Evolutionary conservation across 2,888 invertebrate species (phyloP).

Genomic region (Drosophila subsilvestris): DNA sequence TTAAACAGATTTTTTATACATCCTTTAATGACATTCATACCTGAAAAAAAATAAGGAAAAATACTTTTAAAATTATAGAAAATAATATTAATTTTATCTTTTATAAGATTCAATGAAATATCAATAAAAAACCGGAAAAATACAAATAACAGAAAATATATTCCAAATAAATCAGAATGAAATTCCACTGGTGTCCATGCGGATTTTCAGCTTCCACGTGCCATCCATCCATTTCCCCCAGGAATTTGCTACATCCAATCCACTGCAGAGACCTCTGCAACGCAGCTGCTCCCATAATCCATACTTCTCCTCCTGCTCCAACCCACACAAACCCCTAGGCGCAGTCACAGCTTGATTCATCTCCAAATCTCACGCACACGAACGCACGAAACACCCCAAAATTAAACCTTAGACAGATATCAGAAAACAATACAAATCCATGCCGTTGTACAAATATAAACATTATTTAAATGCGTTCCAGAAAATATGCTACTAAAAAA

Average conservation of each 20-base stretch:
- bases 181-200: neutral
- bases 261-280: neutral
- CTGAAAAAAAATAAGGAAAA: too few relatives aligned
- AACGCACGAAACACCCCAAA: slow-evolving; percentile 6
- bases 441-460: slow-evolving; percentile 51
- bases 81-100: too few relatives aligned
- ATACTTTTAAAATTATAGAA: too few relatives aligned
- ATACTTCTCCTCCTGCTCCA: neutral
- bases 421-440: slow-evolving; percentile 60
- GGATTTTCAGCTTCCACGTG: neutral
- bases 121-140: too few relatives aligned
- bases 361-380: slow-evolving; percentile 45
- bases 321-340: slow-evolving; percentile 7
- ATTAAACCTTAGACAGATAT: slow-evolving; percentile 49
- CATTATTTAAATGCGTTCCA: slow-evolving; percentile 70
- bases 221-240: neutral
- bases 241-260: neutral
- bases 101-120: too few relatives aligned
- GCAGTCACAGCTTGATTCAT: slow-evolving; percentile 27
- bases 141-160: neutral
- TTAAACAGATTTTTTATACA: too few relatives aligned
- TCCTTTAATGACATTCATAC: too few relatives aligned
- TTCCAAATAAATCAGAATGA: neutral
- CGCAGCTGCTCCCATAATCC: neutral
- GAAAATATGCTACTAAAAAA: slow-evolving; percentile 60